Evolutionary conservation across 1,140 invertebrate genomes (phyloP), one percentile per base, ranked within the genome.

Genomic region (Dreissena polymorpha): DNA sequence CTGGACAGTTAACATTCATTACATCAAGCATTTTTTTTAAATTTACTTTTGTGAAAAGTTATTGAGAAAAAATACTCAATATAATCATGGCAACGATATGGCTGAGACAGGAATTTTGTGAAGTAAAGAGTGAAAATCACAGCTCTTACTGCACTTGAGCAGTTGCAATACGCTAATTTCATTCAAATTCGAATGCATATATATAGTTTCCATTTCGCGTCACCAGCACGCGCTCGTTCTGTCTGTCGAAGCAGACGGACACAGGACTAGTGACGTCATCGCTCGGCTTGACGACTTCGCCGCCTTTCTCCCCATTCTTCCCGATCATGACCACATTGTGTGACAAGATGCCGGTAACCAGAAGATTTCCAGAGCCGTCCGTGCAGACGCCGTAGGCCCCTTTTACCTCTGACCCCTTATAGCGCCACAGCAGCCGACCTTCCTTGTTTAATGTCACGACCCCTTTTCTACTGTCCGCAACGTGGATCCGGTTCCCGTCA

Each of bases 401-500:
- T 39, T 73, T 82, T 14, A 82, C 60, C 50, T 74, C 70, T 25
- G 79, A 72, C 16, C 69, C 79, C 12, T 29, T 68, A 57, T 72
- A 74, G n/a, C 25, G 18, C 68, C 68, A 82, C n/a, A 82, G 0
- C 16, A 82, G 57, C 13, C 55, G 60, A 18, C 79, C 79, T 13
- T 82, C 71, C 16, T 71, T 68, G 49, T 16, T 60, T 13, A 82
- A 51, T 0, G 79, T 82, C 16, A 82, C 71, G 70, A 82, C 14
- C 60, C 79, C 79, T 27, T 82, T 82, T 21, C 69, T 73, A n/a
- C 79, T 73, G 49, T 82, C 79, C n/a, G 63, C 70, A 10, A 82
- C 79, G 57, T 82, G 79, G 10, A 82, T 74, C 21, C 69, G 73
- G 3, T n/a, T 64, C 10, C 69, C 63, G 21, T 82, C 68, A 29